phyloP scores from a whole-genome alignment of 2,113 vertebrate species.

The Larimichthys crocea region DNA sequence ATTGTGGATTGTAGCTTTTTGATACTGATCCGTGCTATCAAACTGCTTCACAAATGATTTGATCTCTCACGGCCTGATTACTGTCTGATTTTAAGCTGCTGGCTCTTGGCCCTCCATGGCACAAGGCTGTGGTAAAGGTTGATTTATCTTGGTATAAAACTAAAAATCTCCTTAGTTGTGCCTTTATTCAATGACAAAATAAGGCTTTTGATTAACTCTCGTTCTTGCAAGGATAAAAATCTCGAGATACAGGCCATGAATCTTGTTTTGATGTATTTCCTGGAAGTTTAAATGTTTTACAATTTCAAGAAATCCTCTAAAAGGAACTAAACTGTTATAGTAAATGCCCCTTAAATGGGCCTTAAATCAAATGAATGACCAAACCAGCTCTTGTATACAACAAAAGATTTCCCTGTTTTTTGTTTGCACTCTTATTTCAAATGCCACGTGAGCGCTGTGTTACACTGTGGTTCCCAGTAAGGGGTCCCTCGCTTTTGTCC shows the following conservation, averaged over 20 bases:
- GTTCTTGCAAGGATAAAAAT: background rate
- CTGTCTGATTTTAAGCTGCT: background rate
- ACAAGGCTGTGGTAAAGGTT: background rate
- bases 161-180: background rate
- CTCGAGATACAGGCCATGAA: background rate
- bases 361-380: slow-evolving; percentile 13
- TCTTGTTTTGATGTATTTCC: background rate
- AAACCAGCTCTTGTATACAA: background rate
- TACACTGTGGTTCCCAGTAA: slow-evolving; percentile 31
- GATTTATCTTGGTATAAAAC: background rate
- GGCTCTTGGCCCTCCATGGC: background rate
- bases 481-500: slow-evolving; percentile 62
- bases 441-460: slow-evolving; percentile 38
- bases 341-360: background rate
- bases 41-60: background rate
- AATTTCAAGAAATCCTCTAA: background rate
- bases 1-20: background rate
- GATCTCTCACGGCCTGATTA: background rate
- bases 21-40: background rate
- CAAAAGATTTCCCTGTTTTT: background rate
- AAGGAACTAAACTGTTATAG: background rate
- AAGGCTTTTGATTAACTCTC: background rate
- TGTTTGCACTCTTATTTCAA: slow-evolving; percentile 7
- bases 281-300: background rate
- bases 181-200: background rate